Evolutionary conservation across 2,797 vertebrate species (phyloP), one percentile per base, ranked within the genome.

Genomic region (Gadopsis marmoratus): DNA sequence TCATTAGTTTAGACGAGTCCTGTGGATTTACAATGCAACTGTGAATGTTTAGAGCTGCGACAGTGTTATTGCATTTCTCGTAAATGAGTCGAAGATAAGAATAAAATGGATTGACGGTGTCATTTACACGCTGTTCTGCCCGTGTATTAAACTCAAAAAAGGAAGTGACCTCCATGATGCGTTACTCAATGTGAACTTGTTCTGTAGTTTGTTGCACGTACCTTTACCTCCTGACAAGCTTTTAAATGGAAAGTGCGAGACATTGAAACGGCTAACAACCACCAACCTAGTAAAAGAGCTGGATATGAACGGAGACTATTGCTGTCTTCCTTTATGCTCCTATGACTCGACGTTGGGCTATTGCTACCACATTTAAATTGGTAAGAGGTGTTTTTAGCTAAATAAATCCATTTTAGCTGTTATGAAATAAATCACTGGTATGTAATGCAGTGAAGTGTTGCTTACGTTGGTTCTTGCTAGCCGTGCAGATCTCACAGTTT

Each of bases 1-100:
- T 63, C 63, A 84, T 75, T 74, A 59, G 35, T 76, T 56, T 19
- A 13, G 66, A 73, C 54, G 14, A 41, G 45, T 58, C 61, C 39
- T n/a, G 47, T 74, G 53, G 73, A 72, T 75, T 68, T 63, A 45
- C 33, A 60, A 1, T 16, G 35, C 59, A 7, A 1, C 26, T 50
- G 35, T 37, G 41, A 39, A 55, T 64, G 63, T 68, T 68, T 56
- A 19, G 59, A 33, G 11, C 50, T n/a, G 31, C 39, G 45, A 63
- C 63, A 63, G 50, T n/a, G n/a, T 69, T 26, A 21, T 10, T 56
- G 64, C 50, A 19, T 11, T 14, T 4, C 48, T 61, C 3, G 5
- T 47, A 56, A 61, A 47, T 61, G 14, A 71, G n/a, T 54, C 19
- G 54, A 26, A 56, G 8, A n/a, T 51, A 6, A 68, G 35, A 35